A percentile compares a stretch with the other conserved stretches of the same genome.
These are phyloP conservation scores for Solenopsis invicta DNA, from an alignment of 1,140 invertebrate genomes.

Conservation along the genomic window DNA sequence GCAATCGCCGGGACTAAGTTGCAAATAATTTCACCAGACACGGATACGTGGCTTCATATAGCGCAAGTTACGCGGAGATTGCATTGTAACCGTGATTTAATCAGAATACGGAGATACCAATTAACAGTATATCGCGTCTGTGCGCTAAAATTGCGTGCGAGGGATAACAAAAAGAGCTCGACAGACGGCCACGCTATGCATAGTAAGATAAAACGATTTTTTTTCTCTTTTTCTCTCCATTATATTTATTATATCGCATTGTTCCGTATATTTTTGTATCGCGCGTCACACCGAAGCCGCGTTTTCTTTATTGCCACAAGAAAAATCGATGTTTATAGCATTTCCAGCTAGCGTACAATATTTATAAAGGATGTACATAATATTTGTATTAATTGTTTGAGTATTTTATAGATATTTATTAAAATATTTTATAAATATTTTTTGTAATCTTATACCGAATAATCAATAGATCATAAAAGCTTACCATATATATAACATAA, in stretches of 20 bases:
- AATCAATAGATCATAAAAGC: no score
- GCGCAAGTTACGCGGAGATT: not conserved
- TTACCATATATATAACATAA: no score
- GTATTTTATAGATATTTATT: no score
- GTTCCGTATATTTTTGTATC: not conserved
- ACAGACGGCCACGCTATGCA: not conserved
- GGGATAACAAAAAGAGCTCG: not conserved
- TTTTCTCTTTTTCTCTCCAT: not conserved
- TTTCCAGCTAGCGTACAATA: not conserved
- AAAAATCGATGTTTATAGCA: not conserved
- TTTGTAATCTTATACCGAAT: no score
- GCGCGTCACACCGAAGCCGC: not conserved
- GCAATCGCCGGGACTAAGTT: slow-evolving; percentile 16
- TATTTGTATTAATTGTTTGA: not conserved
- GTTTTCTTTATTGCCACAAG: not conserved
- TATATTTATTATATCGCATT: not conserved
- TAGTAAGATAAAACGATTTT: slow-evolving; percentile 1
- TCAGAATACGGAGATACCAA: not conserved
- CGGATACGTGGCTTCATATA: slow-evolving; percentile 31
- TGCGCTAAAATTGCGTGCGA: not conserved
- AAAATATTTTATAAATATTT: no score
- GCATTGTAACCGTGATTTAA: slow-evolving; percentile 28
- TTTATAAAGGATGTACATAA: not conserved
- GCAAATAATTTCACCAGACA: slow-evolving; percentile 45
- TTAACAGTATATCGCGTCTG: slow-evolving; percentile 15